Conservation (phyloP, 2,797 vertebrate species). For the Perodicticus potto region DNA sequence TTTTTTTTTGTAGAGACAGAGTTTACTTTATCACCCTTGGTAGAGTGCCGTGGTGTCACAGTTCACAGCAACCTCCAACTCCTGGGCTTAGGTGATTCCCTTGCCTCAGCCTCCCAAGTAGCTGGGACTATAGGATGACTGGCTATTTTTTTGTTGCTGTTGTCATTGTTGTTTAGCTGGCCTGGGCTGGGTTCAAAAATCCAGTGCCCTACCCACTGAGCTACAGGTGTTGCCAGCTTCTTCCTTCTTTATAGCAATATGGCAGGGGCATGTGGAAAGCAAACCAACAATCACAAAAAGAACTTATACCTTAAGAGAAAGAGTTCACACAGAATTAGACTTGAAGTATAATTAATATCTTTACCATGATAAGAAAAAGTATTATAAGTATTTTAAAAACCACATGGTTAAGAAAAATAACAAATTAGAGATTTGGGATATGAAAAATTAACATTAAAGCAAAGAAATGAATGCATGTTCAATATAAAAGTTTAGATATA, state of each 20-base stretch:
- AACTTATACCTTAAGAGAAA: not conserved
- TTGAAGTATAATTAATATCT: not conserved
- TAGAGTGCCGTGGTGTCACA: no score
- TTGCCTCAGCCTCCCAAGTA: no score
- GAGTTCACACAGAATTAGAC: not conserved
- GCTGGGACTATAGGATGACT: no score
- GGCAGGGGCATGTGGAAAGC: not conserved
- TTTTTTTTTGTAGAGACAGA: no score
- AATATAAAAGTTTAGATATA: not conserved
- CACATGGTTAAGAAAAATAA: not conserved
- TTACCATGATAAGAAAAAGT: not conserved
- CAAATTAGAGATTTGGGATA: not conserved
- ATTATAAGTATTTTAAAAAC: not conserved
- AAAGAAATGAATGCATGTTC: conserved; percentile 20
- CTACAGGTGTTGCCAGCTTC: no score
- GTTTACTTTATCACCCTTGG: no score
- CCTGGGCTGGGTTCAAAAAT: no score
- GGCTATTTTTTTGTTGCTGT: no score
- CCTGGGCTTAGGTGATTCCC: no score
- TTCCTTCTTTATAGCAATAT: not conserved
- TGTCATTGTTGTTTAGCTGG: no score
- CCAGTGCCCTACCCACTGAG: no score
- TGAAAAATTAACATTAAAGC: not conserved
- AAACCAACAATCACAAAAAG: not conserved
- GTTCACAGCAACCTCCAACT: no score